Base-by-base conservation (phyloP, 23 tunicate genomes). In the Diplosoma virens region DNA sequence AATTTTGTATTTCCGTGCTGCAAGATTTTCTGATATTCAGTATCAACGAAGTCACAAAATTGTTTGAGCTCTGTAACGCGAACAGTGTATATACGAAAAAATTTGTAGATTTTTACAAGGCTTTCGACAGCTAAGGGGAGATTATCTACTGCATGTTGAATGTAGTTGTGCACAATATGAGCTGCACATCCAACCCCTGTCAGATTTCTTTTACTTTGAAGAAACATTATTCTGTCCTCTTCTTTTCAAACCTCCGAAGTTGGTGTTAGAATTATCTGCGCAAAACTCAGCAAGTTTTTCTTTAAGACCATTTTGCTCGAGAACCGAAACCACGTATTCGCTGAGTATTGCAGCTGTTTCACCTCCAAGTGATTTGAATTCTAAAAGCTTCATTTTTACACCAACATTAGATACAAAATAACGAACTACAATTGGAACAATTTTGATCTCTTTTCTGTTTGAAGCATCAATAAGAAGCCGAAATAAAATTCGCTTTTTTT, bases 161-260 rank as follows among this genome's bases (percentile, higher is more conserved):
- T 32, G 70, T 79, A 81, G 86, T 73, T 81, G 70, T 73, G 79
- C 50, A 81, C 86, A 50, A 81, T 71, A 30, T 72, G 79, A 81
- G 86, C 86, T 53, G 79, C 86, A 71, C n/a, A n/a, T 81, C 84
- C 78, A 37, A 71, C 53, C 33, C 86, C 86, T 81, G 80, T 61
- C 69, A 61, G 69, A 29, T 61, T 61, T 29, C 35, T 61, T 80
- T 60, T 37, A 23, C 47, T 80, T 71, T 75, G 75, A 74, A 74
- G 75, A 82, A 82, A 82, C 87, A 59, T 73, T 63, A 74, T 82
- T 82, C 56, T 59, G 81, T 37, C 74, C 87, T 60, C 81, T 82
- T 75, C 74, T 82, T 74, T 82, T 82, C 73, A 81, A 65, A 58
- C 87, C 87, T 33, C 74, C 87, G 37, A 82, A 82, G 33, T 82